Percentiles rank a stretch among this genome's conserved stretches.
These are phyloP conservation scores for Tortricodes alternella DNA, from an alignment of 2,888 invertebrate genomes.

Conservation along the genomic window DNA sequence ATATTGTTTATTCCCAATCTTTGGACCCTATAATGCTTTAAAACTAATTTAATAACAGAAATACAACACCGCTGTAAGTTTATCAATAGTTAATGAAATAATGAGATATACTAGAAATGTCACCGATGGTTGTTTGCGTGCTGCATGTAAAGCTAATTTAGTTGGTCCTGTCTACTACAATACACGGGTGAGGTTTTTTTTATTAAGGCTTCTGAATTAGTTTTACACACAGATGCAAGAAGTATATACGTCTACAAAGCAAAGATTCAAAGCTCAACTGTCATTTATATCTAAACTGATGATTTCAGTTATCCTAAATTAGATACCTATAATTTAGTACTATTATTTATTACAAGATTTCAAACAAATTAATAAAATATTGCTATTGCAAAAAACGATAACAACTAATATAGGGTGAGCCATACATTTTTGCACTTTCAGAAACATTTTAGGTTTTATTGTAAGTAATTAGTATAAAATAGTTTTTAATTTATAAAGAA, in stretches of 20 bases:
- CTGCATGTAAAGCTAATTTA: conserved; percentile 55
- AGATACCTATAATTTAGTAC: conserved; percentile 62
- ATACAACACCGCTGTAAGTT: conserved; percentile 77
- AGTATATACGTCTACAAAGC: conserved; percentile 70
- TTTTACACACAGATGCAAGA: conserved; percentile 58
- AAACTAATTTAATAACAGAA: conserved; percentile 82
- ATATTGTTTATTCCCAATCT: conserved; percentile 88
- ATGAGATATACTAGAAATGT: conserved; percentile 54
- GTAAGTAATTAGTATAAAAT: too few species aligned
- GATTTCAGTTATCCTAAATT: conserved; percentile 65
- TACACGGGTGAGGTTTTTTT: conserved; percentile 20
- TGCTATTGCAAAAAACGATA: conserved; percentile 9
- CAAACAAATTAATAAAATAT: conserved; percentile 17
- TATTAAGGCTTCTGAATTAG: conserved; percentile 42
- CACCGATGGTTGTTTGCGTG: conserved; percentile 43
- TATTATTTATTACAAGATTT: conserved; percentile 56
- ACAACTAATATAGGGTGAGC: conserved; percentile 6
- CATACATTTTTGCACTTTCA: too few species aligned
- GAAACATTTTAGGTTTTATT: too few species aligned
- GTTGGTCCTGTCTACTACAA: conserved; percentile 34
- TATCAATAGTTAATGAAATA: conserved; percentile 56
- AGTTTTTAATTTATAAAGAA: too few species aligned
- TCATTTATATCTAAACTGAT: conserved; percentile 64
- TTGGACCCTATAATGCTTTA: conserved; percentile 89
- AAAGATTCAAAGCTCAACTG: conserved; percentile 68